Base-by-base conservation (phyloP, 2,888 invertebrate genomes). In the Physocephala rufipes region DNA sequence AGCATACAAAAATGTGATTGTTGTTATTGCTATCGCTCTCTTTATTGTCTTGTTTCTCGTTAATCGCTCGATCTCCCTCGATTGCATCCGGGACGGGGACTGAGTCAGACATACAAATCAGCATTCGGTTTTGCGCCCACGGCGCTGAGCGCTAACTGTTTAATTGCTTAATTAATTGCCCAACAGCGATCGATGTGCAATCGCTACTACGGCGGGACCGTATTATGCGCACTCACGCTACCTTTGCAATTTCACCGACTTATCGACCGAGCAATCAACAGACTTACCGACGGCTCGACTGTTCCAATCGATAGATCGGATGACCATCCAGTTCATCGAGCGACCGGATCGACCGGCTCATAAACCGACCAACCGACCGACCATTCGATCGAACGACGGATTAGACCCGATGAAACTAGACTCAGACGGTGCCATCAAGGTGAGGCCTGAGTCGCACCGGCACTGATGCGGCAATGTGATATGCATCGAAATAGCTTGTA, bases 91-190 rank as follows among this genome's bases (percentile, higher is more conserved):
- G 19, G 61, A 21, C 43, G 15, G 61, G 1, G 30, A 13, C 59
- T 26, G 59, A 59, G 26, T 26, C 30, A 15, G 15, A 16, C 12
- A 19, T 43, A 12, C n/a, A 43, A 21, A 47, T 28, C 21, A 26
- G 53, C 19, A n/a, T n/a, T n/a, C n/a, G n/a, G n/a, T n/a, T n/a
- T n/a, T n/a, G 28, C 26, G 43, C n/a, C 66, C 21, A 19, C 21
- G 61, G 65, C 59, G 49, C 45, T 51, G 65, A 61, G 68, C 66
- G 69, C 72, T 51, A 72, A 68, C 63, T 67, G 36, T 71, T 69
- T 72, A 72, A 72, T 72, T 72, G 72, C 72, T 72, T 72, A 72
- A 72, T 72, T 72, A 72, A 72, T 72, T 72, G 72, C 65, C 65
- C 61, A 59, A 69, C 68, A 30, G 47, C 64, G 65, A 63, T 71